Evolutionary conservation across 2,113 vertebrate species (phyloP).

Genomic region (Anoura caudifer): DNA sequence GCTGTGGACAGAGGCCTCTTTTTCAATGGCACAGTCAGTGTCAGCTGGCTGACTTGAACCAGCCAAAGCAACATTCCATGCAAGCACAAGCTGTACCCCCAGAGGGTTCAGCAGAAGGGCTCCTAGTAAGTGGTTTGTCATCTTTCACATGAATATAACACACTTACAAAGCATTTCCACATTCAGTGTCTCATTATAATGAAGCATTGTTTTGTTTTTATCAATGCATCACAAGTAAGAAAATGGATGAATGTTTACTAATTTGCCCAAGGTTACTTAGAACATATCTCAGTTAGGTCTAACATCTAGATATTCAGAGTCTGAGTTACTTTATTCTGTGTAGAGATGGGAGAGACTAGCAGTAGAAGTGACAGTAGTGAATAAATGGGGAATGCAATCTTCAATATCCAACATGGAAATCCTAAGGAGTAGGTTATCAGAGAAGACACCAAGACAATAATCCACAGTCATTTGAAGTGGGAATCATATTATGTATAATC

Average conservation of each 20-base stretch:
- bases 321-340: neutral
- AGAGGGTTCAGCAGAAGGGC: neutral
- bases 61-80: neutral
- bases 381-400: neutral
- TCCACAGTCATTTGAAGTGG: neutral
- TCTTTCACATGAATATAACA: neutral
- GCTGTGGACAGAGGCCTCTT: neutral
- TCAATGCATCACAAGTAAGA: neutral
- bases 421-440: neutral
- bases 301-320: neutral
- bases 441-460: neutral
- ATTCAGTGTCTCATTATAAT: neutral
- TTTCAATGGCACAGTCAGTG: conserved; percentile 1
- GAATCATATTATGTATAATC: neutral
- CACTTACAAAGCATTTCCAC: neutral
- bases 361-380: neutral
- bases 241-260: neutral
- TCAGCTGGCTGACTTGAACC: conserved; percentile 22
- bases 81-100: conserved; percentile 27
- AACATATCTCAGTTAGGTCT: neutral
- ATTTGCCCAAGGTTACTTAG: neutral
- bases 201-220: conserved; percentile 17
- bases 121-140: neutral
- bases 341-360: neutral
- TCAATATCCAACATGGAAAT: neutral